Conservation (phyloP, 2,113 vertebrate genomes). For the Sminthopsis crassicaudata region DNA sequence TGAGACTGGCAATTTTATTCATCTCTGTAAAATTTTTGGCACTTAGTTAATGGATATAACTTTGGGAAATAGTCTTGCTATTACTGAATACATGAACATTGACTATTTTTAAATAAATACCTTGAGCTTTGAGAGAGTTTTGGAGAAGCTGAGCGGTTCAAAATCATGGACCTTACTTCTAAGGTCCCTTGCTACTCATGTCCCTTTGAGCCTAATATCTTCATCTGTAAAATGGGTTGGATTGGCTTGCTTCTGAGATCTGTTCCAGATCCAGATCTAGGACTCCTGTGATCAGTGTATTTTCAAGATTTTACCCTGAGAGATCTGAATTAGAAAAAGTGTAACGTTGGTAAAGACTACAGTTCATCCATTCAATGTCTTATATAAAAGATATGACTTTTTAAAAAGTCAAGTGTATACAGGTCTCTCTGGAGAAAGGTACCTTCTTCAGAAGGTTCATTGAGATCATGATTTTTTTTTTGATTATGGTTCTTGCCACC, state of each 20-base stretch:
- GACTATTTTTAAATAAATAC: neutral
- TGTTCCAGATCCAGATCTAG: neutral
- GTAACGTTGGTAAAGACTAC: neutral
- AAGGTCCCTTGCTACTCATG: no score
- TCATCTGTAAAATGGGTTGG: neutral
- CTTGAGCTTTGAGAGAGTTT: neutral
- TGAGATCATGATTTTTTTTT: neutral
- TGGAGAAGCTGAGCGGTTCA: neutral
- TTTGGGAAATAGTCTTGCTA: neutral
- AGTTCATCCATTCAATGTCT: neutral
- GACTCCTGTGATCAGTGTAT: neutral
- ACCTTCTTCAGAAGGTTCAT: neutral
- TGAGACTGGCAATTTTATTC: neutral
- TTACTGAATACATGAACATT: neutral
- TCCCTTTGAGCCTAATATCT: neutral
- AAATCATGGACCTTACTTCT: neutral
- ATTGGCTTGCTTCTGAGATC: neutral
- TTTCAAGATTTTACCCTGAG: neutral
- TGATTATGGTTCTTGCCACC: neutral
- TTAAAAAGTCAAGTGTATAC: neutral
- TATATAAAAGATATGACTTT: neutral
- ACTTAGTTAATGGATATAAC: neutral
- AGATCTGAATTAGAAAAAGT: neutral
- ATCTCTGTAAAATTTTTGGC: neutral
- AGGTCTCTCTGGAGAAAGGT: neutral